These are phyloP conservation scores for Sycobia sp. DNA, from an alignment of 1,140 invertebrate genomes.

Conservation along the genomic window DNA sequence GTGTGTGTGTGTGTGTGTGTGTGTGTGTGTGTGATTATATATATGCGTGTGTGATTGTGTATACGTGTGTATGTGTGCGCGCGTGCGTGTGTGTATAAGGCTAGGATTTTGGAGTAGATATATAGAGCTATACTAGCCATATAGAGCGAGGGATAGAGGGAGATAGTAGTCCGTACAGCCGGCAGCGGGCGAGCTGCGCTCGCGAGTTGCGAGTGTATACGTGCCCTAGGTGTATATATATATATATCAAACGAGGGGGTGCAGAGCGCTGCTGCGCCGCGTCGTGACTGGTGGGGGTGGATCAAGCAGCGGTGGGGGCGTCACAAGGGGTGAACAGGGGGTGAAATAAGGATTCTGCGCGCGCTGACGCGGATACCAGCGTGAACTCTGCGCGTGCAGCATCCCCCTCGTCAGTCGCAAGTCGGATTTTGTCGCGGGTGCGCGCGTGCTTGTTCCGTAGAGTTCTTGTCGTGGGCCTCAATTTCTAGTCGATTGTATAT, in stretches of 20 bases:
- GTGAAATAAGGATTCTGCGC: slow-evolving; percentile 43
- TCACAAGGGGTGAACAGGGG: slow-evolving; percentile 8
- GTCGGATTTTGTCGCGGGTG: slow-evolving; percentile 45
- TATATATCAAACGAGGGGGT: slow-evolving; percentile 27
- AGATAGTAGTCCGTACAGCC: too few relatives aligned
- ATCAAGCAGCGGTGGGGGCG: slow-evolving; percentile 15
- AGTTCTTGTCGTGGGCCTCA: neutral
- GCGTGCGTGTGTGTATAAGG: too few relatives aligned
- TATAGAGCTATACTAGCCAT: too few relatives aligned
- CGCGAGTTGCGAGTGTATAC: too few relatives aligned
- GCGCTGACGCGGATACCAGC: slow-evolving; percentile 51
- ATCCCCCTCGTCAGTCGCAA: slow-evolving; percentile 58
- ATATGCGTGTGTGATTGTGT: too few relatives aligned
- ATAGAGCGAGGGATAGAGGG: too few relatives aligned
- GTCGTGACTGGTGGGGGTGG: slow-evolving; percentile 24
- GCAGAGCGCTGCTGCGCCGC: slow-evolving; percentile 6
- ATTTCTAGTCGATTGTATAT: neutral
- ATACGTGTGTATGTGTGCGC: too few relatives aligned
- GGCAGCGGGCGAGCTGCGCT: too few relatives aligned
- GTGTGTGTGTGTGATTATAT: too few relatives aligned
- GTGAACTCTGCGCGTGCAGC: slow-evolving; percentile 59
- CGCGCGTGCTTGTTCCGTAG: neutral
- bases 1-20: too few relatives aligned
- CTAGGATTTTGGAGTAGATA: too few relatives aligned
- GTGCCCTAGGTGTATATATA: too few relatives aligned